Base-by-base conservation (phyloP, 2,797 vertebrate genomes). In the Gymnopithys bicolor region DNA sequence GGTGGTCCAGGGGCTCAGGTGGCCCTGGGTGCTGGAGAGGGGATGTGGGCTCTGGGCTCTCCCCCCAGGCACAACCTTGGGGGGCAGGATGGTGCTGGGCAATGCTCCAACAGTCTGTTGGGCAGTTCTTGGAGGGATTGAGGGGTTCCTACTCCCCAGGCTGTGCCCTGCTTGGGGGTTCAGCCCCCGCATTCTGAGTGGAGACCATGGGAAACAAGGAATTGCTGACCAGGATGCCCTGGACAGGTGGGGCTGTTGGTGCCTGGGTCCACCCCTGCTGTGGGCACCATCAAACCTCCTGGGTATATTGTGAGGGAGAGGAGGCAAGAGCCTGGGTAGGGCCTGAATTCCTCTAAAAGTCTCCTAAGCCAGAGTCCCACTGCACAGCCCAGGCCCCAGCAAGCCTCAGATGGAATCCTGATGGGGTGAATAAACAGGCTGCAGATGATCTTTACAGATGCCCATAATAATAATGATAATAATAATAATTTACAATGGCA, bases 351-450 rank as follows among this genome's bases (percentile, higher is more conserved):
- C 19, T 9, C 8, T 0, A 2, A 10, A 74, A 58, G 27, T 24
- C 32, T 43, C 62, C 60, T 10, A 45, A 63, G 10, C 12, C 59
- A 4, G 41, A 39, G 10, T 24, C n/a, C 48, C 32, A 4, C 8
- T 0, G 11, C 33, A 14, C 28, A 53, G 1, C 1, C 8, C 37
- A n/a, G 33, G 35, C 35, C 43, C 43, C 56, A 13, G 30, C 3
- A 2, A 6, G 13, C 39, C 60, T n/a, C 49, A 6, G 3, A 2
- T 18, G 19, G 55, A 46, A 21, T 37, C 48, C 48, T 45, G n/a
- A 28, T 0, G 12, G 32, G 66, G 16, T 52, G 19, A 32, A 45
- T 37, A 22, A 18, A 45, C 3, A 8, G 58, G 46, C 10, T 10
- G 11, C 59, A 30, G 46, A 12, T 7, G 4, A 14, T 28, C 30